phyloP scores from a whole-genome alignment of 2,888 invertebrate genomes.

The Carterocephalus palaemon region DNA sequence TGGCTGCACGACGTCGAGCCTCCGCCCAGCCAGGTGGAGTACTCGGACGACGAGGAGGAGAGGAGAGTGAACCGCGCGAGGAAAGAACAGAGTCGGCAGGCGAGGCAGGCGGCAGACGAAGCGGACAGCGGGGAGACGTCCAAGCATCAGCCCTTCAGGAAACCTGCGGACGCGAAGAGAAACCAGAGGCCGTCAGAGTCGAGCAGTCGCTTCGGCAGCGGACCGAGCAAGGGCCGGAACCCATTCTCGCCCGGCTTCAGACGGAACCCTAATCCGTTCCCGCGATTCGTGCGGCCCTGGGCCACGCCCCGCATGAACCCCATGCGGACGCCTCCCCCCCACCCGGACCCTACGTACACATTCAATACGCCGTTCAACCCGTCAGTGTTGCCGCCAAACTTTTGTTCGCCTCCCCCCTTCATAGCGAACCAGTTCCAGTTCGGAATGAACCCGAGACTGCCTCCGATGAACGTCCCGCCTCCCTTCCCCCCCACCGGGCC shows the following conservation, averaged over 20 bases:
- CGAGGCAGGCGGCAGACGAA: constrained; percentile 41
- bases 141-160: constrained; percentile 41
- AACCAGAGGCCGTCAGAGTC: constrained; percentile 68
- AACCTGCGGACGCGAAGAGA: constrained; percentile 45
- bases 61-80: constrained; percentile 65
- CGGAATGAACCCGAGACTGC: constrained; percentile 46
- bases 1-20: constrained; percentile 93
- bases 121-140: constrained; percentile 55
- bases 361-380: constrained; percentile 40
- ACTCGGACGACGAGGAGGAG: constrained; percentile 94
- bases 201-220: constrained; percentile 64
- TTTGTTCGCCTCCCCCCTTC: constrained; percentile 39
- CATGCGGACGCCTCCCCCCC: constrained; percentile 49
- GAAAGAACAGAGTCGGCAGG: constrained; percentile 50
- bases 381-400: constrained; percentile 45
- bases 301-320: constrained; percentile 35
- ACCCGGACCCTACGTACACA: constrained; percentile 35
- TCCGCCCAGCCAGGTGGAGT: constrained; percentile 85
- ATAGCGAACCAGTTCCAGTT: constrained; percentile 48
- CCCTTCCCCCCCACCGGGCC: constrained; percentile 46
- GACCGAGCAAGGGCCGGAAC: constrained; percentile 57
- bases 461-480: constrained; percentile 38
- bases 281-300: constrained; percentile 48
- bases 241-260: constrained; percentile 52
- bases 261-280: constrained; percentile 44